Conservation (phyloP, 2,113 vertebrate species). For the Tragulus kanchil region DNA sequence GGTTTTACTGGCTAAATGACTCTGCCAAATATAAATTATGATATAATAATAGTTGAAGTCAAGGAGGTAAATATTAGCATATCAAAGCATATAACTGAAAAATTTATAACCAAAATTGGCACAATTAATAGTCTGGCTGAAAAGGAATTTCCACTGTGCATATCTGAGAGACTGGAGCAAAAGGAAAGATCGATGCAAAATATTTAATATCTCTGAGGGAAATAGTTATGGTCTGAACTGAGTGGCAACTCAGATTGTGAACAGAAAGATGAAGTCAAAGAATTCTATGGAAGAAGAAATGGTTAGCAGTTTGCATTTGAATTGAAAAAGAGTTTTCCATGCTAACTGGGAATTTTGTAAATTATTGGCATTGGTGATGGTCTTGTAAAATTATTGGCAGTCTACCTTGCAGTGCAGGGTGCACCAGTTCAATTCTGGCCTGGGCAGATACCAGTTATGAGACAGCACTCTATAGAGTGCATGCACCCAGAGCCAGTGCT, state of each 20-base stretch:
- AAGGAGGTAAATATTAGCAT: constrained; percentile 1
- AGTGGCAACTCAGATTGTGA: constrained; percentile 6
- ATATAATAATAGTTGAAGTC: background rate
- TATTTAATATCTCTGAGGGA: background rate
- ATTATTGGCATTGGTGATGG: constrained; percentile 33
- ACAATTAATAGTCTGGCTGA: background rate
- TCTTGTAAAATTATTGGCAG: too few relatives aligned
- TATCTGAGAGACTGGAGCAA: background rate
- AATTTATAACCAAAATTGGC: background rate
- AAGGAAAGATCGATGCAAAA: background rate
- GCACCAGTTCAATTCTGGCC: too few relatives aligned
- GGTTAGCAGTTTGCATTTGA: constrained; percentile 64
- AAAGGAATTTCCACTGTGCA: background rate
- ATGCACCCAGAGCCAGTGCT: too few relatives aligned
- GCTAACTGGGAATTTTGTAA: constrained; percentile 33
- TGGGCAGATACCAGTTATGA: too few relatives aligned
- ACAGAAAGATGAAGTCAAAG: constrained; percentile 50
- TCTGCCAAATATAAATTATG: background rate
- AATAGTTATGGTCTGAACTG: constrained; percentile 31
- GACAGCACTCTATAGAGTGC: too few relatives aligned
- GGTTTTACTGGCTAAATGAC: background rate
- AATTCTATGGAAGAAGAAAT: background rate
- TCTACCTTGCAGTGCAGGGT: too few relatives aligned
- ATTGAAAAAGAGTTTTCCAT: constrained; percentile 50
- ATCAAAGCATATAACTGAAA: background rate